Conservation (phyloP, 2,888 invertebrate genomes). For the Diloba caeruleocephala region DNA sequence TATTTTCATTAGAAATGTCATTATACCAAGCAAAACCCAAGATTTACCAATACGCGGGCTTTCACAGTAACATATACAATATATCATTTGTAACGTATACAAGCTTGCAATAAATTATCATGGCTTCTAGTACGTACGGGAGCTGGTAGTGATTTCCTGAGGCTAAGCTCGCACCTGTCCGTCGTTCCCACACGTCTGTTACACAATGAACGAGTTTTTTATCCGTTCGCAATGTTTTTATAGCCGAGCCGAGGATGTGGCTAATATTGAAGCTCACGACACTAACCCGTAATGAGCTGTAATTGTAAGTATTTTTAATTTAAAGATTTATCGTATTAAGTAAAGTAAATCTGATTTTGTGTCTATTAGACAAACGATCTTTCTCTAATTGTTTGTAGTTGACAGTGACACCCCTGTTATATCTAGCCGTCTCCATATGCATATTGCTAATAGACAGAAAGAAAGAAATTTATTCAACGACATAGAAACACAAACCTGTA, state of each 20-base stretch:
- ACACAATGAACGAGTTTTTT: conserved; percentile 82
- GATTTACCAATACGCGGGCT: too few relatives aligned
- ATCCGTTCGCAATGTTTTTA: conserved; percentile 78
- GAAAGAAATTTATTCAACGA: too few relatives aligned
- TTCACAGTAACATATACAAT: conserved; percentile 7
- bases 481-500: too few relatives aligned
- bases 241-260: conserved; percentile 72
- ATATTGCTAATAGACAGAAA: too few relatives aligned
- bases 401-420: too few relatives aligned
- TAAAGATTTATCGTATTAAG: conserved; percentile 11
- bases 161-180: conserved; percentile 76
- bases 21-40: too few relatives aligned
- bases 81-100: conserved; percentile 42
- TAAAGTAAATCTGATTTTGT: not conserved
- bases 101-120: conserved; percentile 58
- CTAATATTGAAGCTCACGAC: conserved; percentile 52
- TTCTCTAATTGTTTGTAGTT: not conserved
- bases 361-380: not conserved
- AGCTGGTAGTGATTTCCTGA: conserved; percentile 80
- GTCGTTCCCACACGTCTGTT: conserved; percentile 79
- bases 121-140: conserved; percentile 58
- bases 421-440: too few relatives aligned
- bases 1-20: too few relatives aligned
- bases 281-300: conserved; percentile 38
- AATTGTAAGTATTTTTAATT: too few relatives aligned